phyloP scores from a whole-genome alignment of 1,140 invertebrate species.

The Pectinophora gossypiella region DNA sequence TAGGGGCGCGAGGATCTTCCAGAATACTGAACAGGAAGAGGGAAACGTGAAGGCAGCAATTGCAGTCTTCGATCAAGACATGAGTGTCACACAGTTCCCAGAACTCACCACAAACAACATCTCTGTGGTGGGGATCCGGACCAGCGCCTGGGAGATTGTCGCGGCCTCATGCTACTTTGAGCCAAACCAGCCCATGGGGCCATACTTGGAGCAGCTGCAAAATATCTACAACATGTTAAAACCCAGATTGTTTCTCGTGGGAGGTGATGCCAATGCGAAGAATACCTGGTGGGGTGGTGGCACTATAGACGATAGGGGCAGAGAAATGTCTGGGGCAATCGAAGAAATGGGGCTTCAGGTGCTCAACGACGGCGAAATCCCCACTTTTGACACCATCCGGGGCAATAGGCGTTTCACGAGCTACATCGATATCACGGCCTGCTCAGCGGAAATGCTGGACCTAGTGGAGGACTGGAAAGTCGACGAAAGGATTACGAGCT shows the following conservation, averaged over 20 bases:
- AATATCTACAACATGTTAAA: neutral
- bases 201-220: slow-evolving; percentile 10
- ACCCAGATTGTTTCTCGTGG: slow-evolving; percentile 4
- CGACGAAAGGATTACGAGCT: too few relatives aligned
- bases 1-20: slow-evolving; percentile 9
- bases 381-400: too few relatives aligned
- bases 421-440: too few relatives aligned
- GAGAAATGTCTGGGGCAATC: too few relatives aligned
- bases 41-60: slow-evolving; percentile 14
- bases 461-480: too few relatives aligned
- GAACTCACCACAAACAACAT: slow-evolving; percentile 4
- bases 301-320: too few relatives aligned
- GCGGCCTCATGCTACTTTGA: too few relatives aligned
- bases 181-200: neutral
- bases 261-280: slow-evolving; percentile 26
- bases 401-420: too few relatives aligned
- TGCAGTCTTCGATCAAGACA: slow-evolving; percentile 3
- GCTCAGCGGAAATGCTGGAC: too few relatives aligned
- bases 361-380: too few relatives aligned
- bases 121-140: neutral
- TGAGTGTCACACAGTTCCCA: slow-evolving; percentile 3
- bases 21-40: neutral
- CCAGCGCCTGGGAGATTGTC: neutral
- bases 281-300: too few relatives aligned
- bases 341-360: too few relatives aligned